These are phyloP conservation scores for Emberiza fucata DNA, from an alignment of 2,113 vertebrate species.

Conservation along the genomic window DNA sequence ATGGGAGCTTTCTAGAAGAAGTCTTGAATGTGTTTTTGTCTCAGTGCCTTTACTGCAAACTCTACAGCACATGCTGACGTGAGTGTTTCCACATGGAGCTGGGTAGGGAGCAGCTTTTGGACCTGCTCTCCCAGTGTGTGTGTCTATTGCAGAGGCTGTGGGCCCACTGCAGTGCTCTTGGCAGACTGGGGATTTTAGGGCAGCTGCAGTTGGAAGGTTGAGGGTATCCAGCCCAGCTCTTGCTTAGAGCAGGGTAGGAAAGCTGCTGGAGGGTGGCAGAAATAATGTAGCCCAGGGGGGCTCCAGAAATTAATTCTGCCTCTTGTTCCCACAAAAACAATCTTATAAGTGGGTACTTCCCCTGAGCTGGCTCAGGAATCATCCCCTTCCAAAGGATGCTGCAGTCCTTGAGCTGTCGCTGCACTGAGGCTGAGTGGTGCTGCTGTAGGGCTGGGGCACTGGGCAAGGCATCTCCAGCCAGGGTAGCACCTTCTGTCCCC, in stretches of 20 bases:
- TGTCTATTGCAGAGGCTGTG: neutral
- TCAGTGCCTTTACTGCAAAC: neutral
- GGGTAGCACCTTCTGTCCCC: accelerated
- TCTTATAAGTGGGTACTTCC: neutral
- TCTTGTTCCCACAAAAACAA: neutral
- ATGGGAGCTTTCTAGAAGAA: neutral
- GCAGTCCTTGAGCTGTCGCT: neutral
- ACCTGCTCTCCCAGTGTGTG: neutral
- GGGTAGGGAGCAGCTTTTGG: neutral
- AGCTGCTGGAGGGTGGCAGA: neutral
- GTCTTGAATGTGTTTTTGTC: neutral
- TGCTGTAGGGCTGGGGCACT: neutral
- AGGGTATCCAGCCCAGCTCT: neutral
- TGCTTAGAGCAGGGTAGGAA: neutral
- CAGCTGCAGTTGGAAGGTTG: neutral
- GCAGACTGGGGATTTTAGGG: neutral
- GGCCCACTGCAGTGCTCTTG: neutral
- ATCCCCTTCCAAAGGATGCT: accelerated
- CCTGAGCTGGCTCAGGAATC: accelerated
- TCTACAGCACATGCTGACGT: accelerated
- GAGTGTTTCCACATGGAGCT: neutral
- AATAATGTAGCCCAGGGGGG: accelerated
- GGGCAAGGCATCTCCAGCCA: neutral
- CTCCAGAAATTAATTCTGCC: neutral
- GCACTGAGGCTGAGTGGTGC: accelerated